Evolutionary conservation across 2,797 vertebrate genomes (phyloP).

Genomic region (Kryptopterus vitreolus): DNA sequence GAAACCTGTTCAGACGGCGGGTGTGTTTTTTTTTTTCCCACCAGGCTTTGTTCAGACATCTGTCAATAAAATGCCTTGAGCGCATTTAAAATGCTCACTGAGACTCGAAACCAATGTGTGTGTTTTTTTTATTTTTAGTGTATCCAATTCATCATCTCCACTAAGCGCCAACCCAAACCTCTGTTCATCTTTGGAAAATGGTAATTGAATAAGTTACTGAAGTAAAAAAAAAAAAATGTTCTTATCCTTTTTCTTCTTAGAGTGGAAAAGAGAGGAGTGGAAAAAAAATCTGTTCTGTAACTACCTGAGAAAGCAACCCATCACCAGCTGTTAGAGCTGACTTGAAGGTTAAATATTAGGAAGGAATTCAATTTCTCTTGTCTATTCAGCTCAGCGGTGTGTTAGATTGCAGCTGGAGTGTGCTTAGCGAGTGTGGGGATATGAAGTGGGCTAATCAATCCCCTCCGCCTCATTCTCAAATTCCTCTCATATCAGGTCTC

Average conservation of each 20-base stretch:
- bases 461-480: conserved; percentile 96
- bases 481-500: conserved; percentile 98
- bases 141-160: conserved; percentile 24
- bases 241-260: conserved; percentile 64
- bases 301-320: conserved; percentile 92
- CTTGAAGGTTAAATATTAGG: conserved; percentile 99
- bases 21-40: conserved; percentile 64
- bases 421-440: conserved; percentile 97
- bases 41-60: conserved; percentile 72
- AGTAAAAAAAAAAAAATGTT: conserved; percentile 76
- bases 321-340: conserved; percentile 96
- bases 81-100: conserved; percentile 59
- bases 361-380: conserved; percentile 99
- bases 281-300: conserved; percentile 82
- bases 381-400: conserved; percentile 99
- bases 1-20: conserved; percentile 59
- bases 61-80: conserved; percentile 67
- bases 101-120: conserved; percentile 48
- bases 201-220: conserved; percentile 82
- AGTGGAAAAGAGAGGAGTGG: conserved; percentile 1
- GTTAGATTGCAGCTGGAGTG: conserved; percentile 98
- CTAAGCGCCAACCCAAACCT: conserved; percentile 69
- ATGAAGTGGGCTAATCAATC: conserved; percentile 99
- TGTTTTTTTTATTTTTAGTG: not conserved
- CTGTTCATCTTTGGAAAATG: conserved; percentile 75